Evolutionary conservation across 2,888 invertebrate genomes (phyloP).

Genomic region (Clanis bilineata): DNA sequence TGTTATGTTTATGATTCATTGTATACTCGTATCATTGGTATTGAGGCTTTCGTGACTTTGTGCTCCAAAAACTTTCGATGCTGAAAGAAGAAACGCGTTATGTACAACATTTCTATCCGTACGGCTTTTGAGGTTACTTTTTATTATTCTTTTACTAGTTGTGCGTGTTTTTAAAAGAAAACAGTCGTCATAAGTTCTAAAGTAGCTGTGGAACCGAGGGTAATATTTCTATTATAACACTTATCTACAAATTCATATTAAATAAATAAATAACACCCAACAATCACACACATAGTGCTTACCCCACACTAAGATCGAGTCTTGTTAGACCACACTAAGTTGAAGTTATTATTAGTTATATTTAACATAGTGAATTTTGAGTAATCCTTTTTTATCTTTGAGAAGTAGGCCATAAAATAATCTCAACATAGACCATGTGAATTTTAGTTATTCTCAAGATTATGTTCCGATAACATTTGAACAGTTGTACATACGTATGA

Average conservation of each 20-base stretch:
- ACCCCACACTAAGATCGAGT: too few species aligned
- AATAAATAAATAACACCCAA: too few species aligned
- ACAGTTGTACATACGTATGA: background rate
- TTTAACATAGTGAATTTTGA: too few species aligned
- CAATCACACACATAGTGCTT: too few species aligned
- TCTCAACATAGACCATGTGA: background rate
- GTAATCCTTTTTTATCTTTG: too few species aligned
- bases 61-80: slow-evolving; percentile 63
- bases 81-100: slow-evolving; percentile 14
- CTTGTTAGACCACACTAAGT: too few species aligned
- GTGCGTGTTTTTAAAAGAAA: background rate
- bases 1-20: slow-evolving; percentile 40
- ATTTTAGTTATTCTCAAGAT: background rate
- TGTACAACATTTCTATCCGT: background rate
- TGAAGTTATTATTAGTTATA: too few species aligned
- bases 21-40: slow-evolving; percentile 47
- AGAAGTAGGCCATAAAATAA: background rate
- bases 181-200: too few species aligned
- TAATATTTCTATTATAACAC: too few species aligned
- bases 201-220: too few species aligned
- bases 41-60: slow-evolving; percentile 66
- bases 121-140: background rate
- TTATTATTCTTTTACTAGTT: background rate
- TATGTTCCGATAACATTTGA: background rate
- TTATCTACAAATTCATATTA: background rate